Evolutionary conservation across 2,888 invertebrate genomes (phyloP).

Genomic region (Campoplex capitator): DNA sequence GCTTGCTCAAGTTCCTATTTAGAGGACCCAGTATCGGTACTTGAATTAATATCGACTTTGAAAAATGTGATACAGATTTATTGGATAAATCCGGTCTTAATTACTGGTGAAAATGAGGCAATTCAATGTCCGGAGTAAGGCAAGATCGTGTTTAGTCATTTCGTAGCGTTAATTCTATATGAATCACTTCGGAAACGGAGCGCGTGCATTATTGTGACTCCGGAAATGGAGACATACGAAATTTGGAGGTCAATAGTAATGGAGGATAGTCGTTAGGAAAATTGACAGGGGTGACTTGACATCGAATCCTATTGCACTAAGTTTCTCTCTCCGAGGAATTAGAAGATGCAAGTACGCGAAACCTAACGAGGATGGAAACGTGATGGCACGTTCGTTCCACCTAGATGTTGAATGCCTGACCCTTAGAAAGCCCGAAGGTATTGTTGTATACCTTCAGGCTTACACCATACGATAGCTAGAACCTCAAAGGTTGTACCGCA

Average conservation of each 20-base stretch:
- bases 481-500: not conserved
- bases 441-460: slow-evolving; percentile 59
- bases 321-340: slow-evolving; percentile 29
- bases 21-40: no score
- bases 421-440: slow-evolving; percentile 27
- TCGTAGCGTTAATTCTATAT: not conserved
- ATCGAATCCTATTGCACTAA: slow-evolving; percentile 19
- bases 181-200: not conserved
- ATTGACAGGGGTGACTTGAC: slow-evolving; percentile 5
- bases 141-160: no score
- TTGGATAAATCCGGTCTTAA: not conserved
- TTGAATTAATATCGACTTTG: not conserved
- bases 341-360: slow-evolving; percentile 25
- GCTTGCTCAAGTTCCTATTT: no score
- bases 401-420: slow-evolving; percentile 49
- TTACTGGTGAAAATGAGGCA: not conserved
- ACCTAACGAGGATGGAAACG: slow-evolving; percentile 51
- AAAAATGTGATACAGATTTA: not conserved
- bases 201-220: slow-evolving; percentile 2
- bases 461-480: slow-evolving; percentile 59
- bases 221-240: slow-evolving; percentile 1
- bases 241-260: not conserved
- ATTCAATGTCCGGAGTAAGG: not conserved
- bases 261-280: not conserved
- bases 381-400: slow-evolving; percentile 52